Evolutionary conservation across 2,888 invertebrate species (phyloP), one percentile per base, ranked within the genome.

Genomic region (Bombylius major): DNA sequence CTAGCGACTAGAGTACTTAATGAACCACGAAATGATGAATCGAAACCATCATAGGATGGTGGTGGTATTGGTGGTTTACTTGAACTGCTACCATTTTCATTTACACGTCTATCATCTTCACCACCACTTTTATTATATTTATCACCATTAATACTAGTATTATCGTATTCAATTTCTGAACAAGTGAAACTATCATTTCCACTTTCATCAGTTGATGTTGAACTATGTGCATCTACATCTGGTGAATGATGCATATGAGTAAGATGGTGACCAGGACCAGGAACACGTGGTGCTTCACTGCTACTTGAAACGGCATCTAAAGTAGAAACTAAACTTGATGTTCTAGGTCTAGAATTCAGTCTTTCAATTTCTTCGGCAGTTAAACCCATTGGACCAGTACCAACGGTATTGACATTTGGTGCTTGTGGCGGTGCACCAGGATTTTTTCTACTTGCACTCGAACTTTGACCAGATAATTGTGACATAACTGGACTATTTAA

Each of bases 141-240:
- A 67, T 89, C 89, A 14, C 88, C 89, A 55, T 82, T 85, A 60
- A 89, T 77, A 66, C 89, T 89, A 66, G 89, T 88, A 69, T 93
- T 92, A 67, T 95, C 95, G 70, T 94, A 95, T 73, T 97, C 97
- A 69, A 95, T 95, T 77, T 96, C 96, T 0, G 96, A 96, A 76
- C 96, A 97, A 12, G 96, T 97, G 76, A 97, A 97, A 65, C 95
- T 95, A 70, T 97, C 96, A 75, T 96, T 94, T 70, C 87, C 88
- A 73, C 95, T 95, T 70, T 95, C 95, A 65, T 94, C 90, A 11
- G 94, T 89, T 9, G 89, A 88, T 0, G 87, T 87, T 11, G 89
- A 88, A 65, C 88, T 84, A 65, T 87, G 81, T 50, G 82, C 78
- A 64, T 87, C 83, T 31, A 84, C 78, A 64, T 87, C 83, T 46